Evolutionary conservation across 2,888 invertebrate genomes (phyloP), one percentile per base, ranked within the genome.

Genomic region (Pristionchus exspectatus): DNA sequence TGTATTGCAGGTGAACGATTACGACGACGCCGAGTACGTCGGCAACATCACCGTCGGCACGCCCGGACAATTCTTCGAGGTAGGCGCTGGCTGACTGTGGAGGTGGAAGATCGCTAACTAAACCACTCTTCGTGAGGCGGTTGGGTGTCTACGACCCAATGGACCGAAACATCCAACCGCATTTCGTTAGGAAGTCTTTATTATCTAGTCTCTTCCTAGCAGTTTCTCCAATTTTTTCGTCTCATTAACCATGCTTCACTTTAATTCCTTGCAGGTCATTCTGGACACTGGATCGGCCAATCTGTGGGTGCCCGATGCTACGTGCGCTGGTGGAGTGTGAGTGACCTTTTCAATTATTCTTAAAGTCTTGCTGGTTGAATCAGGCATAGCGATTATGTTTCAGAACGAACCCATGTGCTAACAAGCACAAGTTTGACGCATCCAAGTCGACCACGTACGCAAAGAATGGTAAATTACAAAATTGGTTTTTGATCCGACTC

Each of bases 391-490:
- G n/a, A 27, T 72, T 27, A 72, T 30, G 44, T 72, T 72, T 27
- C 72, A 77, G 77, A 7, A n/a, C 38, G 7, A 87, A 90, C 87
- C 81, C 90, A 56, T 92, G 91, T 89, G 83, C 89, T 38, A 88
- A 89, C 69, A 92, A 93, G 90, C 63, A 97, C 95, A 98, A 98
- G 96, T 99, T 99, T 95, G 97, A 98, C 96, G 97, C 97, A 94
- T 96, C 95, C 90, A 97, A 97, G 95, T 99, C 98, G 0, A 96
- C 96, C 33, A 96, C 97, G 0, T 99, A 98, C 96, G 96, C 96
- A 93, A 96, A 96, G 93, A 98, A 99, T 96, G 98, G 98, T 92
- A 98, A 98, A 0, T 96, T 96, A 90, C 98, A 99, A 95, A 38
- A 97, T 96, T 89, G 98, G 99, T 50, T 50, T 50, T 9, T 3